Evolutionary conservation across 1,140 invertebrate species (phyloP).

Genomic region (Drosophila burlai): DNA sequence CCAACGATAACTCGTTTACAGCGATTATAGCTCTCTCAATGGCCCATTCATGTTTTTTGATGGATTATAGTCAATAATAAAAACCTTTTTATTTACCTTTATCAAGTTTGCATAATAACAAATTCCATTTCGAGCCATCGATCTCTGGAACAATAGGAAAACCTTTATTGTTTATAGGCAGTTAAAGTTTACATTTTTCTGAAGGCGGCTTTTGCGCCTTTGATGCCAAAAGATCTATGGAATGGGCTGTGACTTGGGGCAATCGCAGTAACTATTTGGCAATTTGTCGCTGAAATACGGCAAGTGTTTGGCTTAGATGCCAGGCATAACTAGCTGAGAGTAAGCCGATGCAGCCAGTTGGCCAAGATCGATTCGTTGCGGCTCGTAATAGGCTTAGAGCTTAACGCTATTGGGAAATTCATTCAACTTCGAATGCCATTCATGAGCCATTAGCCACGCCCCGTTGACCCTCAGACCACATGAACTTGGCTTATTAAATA

Average conservation of each 20-base stretch:
- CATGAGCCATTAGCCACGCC: constrained; percentile 64
- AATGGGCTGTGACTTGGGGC: constrained; percentile 33
- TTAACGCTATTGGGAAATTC: constrained; percentile 64
- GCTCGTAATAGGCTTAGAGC: constrained; percentile 66
- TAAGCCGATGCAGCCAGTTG: constrained; percentile 34
- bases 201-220: constrained; percentile 22
- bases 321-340: constrained; percentile 58
- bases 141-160: constrained; percentile 46
- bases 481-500: constrained; percentile 76
- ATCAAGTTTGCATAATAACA: constrained; percentile 22
- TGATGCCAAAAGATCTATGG: constrained; percentile 43
- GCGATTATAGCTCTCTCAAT: constrained; percentile 7
- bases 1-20: constrained; percentile 6
- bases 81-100: constrained; percentile 11
- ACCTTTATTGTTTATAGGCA: constrained; percentile 24
- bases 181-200: constrained; percentile 31
- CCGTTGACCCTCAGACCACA: constrained; percentile 62
- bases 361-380: constrained; percentile 44
- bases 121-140: constrained; percentile 23
- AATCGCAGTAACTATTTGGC: constrained; percentile 66
- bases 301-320: constrained; percentile 47
- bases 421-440: constrained; percentile 39
- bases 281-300: constrained; percentile 73
- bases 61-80: constrained; percentile 37
- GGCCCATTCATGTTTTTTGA: constrained; percentile 33